phyloP scores from a whole-genome alignment of 2,113 vertebrate genomes.

The Mormyrus lacerda region DNA sequence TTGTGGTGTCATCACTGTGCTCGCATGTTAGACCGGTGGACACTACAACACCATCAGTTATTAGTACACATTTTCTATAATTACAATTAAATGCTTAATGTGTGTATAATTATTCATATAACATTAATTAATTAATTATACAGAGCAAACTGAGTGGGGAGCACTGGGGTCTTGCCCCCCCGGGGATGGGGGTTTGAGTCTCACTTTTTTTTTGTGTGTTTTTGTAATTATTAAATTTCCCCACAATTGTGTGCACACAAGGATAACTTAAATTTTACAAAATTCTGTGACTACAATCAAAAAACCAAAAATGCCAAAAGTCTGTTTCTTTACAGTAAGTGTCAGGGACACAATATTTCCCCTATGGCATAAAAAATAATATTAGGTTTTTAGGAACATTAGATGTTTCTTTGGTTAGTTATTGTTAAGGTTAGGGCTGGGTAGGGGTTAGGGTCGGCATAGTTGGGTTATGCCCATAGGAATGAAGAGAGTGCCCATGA shows the following conservation, averaged over 20 bases:
- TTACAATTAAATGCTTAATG: background rate
- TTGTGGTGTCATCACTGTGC: constrained; percentile 11
- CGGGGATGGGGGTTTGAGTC: background rate
- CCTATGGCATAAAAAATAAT: background rate
- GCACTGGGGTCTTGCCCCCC: background rate
- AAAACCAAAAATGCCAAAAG: background rate
- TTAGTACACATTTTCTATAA: background rate
- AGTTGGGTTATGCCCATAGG: background rate
- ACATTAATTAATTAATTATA: background rate
- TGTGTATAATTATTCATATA: background rate
- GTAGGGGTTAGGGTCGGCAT: background rate
- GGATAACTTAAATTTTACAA: background rate
- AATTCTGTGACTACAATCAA: background rate
- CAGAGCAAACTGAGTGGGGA: background rate
- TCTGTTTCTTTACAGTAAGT: background rate
- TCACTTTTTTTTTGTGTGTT: background rate
- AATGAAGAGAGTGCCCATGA: background rate
- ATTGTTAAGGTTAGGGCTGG: background rate
- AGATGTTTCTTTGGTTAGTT: background rate
- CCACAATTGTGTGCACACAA: background rate
- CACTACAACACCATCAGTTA: background rate
- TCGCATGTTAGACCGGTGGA: background rate
- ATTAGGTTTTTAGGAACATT: background rate
- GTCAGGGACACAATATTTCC: background rate
- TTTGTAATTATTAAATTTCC: background rate